Evolutionary conservation across 2,888 invertebrate genomes (phyloP), one percentile per base, ranked within the genome.

Genomic region (Orthonevra nobilis): DNA sequence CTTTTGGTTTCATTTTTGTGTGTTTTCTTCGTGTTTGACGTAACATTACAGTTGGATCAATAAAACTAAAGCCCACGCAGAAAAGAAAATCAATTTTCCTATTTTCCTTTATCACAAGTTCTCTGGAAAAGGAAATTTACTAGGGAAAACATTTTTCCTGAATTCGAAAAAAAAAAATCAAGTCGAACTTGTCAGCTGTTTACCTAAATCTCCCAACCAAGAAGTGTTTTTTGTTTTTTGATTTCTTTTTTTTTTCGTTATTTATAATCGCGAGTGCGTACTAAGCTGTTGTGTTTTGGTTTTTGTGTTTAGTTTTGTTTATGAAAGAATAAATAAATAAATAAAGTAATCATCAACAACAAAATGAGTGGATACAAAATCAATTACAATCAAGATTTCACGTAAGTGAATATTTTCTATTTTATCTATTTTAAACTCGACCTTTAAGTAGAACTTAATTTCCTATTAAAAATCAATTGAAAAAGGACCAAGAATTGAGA

Each of bases 321-420:
- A 19, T 23, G 23, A n/a, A 28, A 40, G 48, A 40, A 3, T 26
- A 34, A 9, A 48, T n/a, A 42, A 50, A 58, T 5, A 12, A 34
- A 58, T 26, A 14, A 5, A 23, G 17, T 28, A 34, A 19, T 15
- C 36, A 58, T 46, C 56, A 63, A 66, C 44, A 68, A 70, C 54
- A 81, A 77, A 82, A 85, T 85, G 85, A 82, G 81, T 81, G 83
- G 82, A 82, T 85, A 85, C 81, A 84, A 83, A 81, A 85, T 85
- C 81, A 85, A 84, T 81, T 85, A 85, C 77, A 85, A 85, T 81
- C 85, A 85, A 83, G 85, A 85, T 75, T 85, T 85, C 85, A 85
- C 85, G 85, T 85, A 85, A 85, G 85, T 85, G 63, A 9, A 50
- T 48, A 14, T 9, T 28, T 2, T 1, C 26, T 23, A 20, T 50